Conservation (phyloP, 2,888 invertebrate species). For the Pantelozetes paolii region DNA sequence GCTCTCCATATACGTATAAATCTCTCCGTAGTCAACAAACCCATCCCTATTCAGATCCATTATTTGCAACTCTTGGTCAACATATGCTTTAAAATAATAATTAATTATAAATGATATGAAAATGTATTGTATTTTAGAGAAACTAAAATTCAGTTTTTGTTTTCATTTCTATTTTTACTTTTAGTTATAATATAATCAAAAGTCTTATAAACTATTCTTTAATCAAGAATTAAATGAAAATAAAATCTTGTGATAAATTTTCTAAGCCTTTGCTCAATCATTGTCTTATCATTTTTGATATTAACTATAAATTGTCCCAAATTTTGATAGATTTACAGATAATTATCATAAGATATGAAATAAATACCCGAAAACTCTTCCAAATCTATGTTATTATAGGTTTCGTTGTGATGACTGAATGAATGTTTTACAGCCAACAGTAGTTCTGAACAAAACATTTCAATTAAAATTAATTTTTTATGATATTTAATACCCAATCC, state of each 20-base stretch:
- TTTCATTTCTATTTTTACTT: no score
- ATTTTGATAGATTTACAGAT: no score
- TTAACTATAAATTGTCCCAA: no score
- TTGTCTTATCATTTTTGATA: no score
- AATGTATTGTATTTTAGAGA: neutral
- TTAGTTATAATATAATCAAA: no score
- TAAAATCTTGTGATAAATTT: neutral
- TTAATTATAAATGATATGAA: no score
- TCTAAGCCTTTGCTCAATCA: neutral
- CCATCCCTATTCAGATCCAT: slow-evolving; percentile 5
- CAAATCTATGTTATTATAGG: neutral
- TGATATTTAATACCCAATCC: neutral
- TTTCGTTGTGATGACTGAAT: neutral
- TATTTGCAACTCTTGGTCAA: neutral
- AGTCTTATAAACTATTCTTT: no score
- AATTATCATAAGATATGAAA: neutral
- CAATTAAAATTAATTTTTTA: no score
- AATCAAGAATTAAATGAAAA: no score
- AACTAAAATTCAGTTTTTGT: no score
- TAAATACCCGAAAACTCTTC: slow-evolving; percentile 6
- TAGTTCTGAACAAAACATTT: neutral
- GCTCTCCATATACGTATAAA: slow-evolving; percentile 4
- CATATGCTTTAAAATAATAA: neutral
- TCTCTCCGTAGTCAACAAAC: slow-evolving; percentile 1
- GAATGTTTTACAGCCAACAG: slow-evolving; percentile 9